Percentiles rank a stretch among this genome's conserved stretches.
phyloP scores from a whole-genome alignment of 2,797 vertebrate genomes.

The Helostoma temminkii region DNA sequence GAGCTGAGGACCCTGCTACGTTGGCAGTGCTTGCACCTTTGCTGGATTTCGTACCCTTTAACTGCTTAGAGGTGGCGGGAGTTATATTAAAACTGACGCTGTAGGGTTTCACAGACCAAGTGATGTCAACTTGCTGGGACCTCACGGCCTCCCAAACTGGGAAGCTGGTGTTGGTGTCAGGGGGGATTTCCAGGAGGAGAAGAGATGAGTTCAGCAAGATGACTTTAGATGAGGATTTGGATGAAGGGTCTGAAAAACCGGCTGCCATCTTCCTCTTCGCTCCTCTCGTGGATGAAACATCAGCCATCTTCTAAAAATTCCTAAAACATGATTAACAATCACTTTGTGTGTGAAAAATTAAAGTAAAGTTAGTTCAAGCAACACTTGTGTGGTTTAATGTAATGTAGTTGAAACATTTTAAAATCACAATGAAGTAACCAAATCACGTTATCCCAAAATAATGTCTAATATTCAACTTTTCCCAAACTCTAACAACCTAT shows the following conservation, averaged over 20 bases:
- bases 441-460: too few species aligned
- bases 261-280: constrained; percentile 43
- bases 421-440: too few species aligned
- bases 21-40: background rate
- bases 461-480: background rate
- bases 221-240: constrained; percentile 21
- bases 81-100: constrained; percentile 52
- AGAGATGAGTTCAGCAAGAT: constrained; percentile 24
- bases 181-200: constrained; percentile 60
- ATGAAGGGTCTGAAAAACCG: background rate
- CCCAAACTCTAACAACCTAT: too few species aligned
- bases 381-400: too few species aligned
- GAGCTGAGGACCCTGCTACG: background rate
- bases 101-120: constrained; percentile 67
- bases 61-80: constrained; percentile 12
- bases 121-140: constrained; percentile 39
- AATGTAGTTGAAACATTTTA: too few species aligned
- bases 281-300: background rate
- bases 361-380: too few species aligned
- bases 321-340: constrained; percentile 1
- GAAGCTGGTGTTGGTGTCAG: constrained; percentile 46
- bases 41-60: background rate
- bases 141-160: constrained; percentile 71
- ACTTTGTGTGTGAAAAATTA: too few species aligned
- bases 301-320: constrained; percentile 46